Base-by-base conservation (phyloP, 2,113 vertebrate species). In the Thunnus thynnus region DNA sequence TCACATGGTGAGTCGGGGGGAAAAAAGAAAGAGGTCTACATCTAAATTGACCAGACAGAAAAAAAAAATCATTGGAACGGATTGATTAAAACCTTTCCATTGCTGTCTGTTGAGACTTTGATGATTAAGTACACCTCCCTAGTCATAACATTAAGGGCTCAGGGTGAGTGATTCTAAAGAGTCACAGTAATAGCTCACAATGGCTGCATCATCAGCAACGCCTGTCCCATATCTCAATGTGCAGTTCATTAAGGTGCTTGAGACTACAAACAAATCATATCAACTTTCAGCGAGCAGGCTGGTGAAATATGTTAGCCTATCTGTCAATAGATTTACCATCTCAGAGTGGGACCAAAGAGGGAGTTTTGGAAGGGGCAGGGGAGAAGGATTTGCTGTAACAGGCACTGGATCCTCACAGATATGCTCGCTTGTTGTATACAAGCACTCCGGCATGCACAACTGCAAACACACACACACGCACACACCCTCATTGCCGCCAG, bases 181-280 rank as follows among this genome's bases (percentile, higher is more conserved):
- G 79, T 86, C 90, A 78, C 64, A 71, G 85, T 91, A 85, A 86
- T 91, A 90, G 88, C 88, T 88, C 88, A 87, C 83, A 83, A 86
- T 64, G 87, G 85, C 87, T 92, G 90, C 88, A 92, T 91, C 89
- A 89, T 92, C 92, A 93, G 88, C 83, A 88, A 82, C 10, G 50
- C 89, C 80, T 90, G 91, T 84, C 90, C 78, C 80, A 88, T 94
- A 93, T 91, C 86, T 94, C 90, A 93, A 74, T 0, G 48, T 64
- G 13, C 68, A 62, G 80, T 88, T 93, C 90, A 90, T 93, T 91
- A 90, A 66, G 74, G 76, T 78, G 80, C 83, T 78, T 65, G 81
- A 57, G 83, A 86, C 70, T 36, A 82, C 62, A 58, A 80, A 92
- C 89, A 91, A 93, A 92, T 92, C 90, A 83, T 60, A 85, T 69